Evolutionary conservation across 1,140 invertebrate species (phyloP), one percentile per base, ranked within the genome.

Genomic region (Charaxes varanes): DNA sequence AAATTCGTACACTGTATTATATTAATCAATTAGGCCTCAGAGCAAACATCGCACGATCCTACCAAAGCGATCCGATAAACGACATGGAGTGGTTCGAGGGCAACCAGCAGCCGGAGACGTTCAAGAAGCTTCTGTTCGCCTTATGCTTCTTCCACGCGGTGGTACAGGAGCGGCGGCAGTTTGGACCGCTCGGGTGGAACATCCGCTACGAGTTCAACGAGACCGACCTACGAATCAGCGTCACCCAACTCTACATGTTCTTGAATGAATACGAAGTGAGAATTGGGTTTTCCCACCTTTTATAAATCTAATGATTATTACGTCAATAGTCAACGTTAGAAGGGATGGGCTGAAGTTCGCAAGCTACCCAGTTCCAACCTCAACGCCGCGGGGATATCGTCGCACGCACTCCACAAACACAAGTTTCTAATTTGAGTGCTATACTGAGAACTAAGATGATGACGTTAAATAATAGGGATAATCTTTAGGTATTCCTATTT

Each of bases 121-220:
- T 97, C 72, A 96, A 97, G 62, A 95, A 93, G 69, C 79, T 99
- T 10, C 70, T 98, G 14, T 98, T 93, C 68, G 91, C 92, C 16
- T 84, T 99, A 7, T 96, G 95, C 70, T 98, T 98, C 82, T 98
- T 98, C 85, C 97, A 99, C 72, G 97, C 94, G 0, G 86, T 95
- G 2, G 89, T 98, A 5, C 95, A 82, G 77, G 97, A 98, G 73
- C 85, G 97, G 28, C 74, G 93, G 6, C 94, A 96, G 69, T 99
- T 97, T 69, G 96, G 96, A 0, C 91, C 97, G 0, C 88, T 98
- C 21, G 97, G 97, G 1, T 97, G 96, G 97, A 99, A 98, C 67
- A 96, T 94, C 30, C 90, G 92, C 0, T 99, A 98, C 62, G 95
- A 97, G 67, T 99, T 98, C 74, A 97, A 97, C 67, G 96, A 98